A percentile compares a stretch with the other conserved stretches of the same genome.
Conservation (phyloP, 2,113 vertebrate genomes). For the Lasiurus borealis region DNA sequence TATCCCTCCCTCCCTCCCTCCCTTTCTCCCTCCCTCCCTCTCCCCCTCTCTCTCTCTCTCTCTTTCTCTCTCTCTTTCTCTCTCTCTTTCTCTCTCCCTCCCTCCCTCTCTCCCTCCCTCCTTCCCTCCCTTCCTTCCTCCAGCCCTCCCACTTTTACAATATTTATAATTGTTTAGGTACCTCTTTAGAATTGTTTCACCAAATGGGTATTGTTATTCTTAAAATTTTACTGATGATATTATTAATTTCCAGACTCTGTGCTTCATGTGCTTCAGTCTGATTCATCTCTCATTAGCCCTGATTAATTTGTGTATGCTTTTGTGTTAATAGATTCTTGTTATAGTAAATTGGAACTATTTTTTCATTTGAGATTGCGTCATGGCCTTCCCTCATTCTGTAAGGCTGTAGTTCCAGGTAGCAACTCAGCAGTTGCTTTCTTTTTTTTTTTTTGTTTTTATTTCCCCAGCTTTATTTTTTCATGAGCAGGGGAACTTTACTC, state of each 20-base stretch:
- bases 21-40: not conserved
- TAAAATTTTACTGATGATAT: not conserved
- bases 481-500: not conserved
- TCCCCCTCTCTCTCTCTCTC: not conserved
- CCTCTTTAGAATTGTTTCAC: not conserved
- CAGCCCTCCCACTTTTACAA: not conserved
- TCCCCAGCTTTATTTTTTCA: not conserved
- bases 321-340: not conserved
- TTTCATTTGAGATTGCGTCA: not conserved
- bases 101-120: too few species aligned
- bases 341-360: not conserved
- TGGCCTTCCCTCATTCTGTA: not conserved
- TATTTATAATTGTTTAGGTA: not conserved
- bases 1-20: not conserved
- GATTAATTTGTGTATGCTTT: not conserved
- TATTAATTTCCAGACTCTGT: slow-evolving; percentile 12
- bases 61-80: too few species aligned
- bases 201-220: not conserved
- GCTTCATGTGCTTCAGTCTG: not conserved
- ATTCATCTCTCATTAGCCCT: not conserved
- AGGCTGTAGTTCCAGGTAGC: not conserved
- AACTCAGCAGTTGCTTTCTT: not conserved
- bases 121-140: too few species aligned
- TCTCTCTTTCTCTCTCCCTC: too few species aligned
- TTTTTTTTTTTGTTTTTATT: not conserved